Base-by-base conservation (phyloP, 2,888 invertebrate species). In the Metacarcinus magister region DNA sequence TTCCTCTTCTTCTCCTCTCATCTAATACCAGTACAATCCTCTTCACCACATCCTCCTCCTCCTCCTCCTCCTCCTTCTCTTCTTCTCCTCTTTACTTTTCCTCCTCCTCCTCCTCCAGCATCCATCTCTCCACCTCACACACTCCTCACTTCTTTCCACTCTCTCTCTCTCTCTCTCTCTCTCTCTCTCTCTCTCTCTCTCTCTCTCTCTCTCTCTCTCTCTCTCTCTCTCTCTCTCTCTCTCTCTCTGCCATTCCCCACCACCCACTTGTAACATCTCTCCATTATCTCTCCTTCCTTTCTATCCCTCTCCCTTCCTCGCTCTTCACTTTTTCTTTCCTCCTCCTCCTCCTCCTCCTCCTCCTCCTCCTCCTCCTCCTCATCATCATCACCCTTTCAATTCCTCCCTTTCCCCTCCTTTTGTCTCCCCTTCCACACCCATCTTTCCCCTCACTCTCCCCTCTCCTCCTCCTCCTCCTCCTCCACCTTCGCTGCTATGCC, bases 111-210 rank as follows among this genome's bases (percentile, higher is more conserved):
- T 46, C 46, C 46, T 46, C 16, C 54, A 46, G 46, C 5, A 46
- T 54, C 13, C 16, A 32, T 92, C 46, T 46, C 91, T 92, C 46
- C 32, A 32, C 28, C 91, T 46, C 46, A 13, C 46, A 0, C 10
- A 8, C 28, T 28, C 82, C 10, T n/a, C 32, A 19, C 82, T 32
- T 10, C 4, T 4, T 16, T 28, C 32, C 13, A 19, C 75, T 75
- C 75, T 75, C 91, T 91, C 91, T 91, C 44, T 91, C 91, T 91
- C 44, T 91, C 46, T 19, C 46, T 4, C n/a, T 19, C 44, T 5
- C 10, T 28, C 75, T 28, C 75, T 28, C 10, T 32, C 75, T 82
- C 32, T 13, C 32, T 32, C 5, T 23, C 67, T 67, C 16, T 67
- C n/a, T 23, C 2, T 8, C 23, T 1, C 16, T 23, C 67, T 16